Evolutionary conservation across 2,888 invertebrate genomes (phyloP).

Genomic region (Amblyjoppa fuscipennis): DNA sequence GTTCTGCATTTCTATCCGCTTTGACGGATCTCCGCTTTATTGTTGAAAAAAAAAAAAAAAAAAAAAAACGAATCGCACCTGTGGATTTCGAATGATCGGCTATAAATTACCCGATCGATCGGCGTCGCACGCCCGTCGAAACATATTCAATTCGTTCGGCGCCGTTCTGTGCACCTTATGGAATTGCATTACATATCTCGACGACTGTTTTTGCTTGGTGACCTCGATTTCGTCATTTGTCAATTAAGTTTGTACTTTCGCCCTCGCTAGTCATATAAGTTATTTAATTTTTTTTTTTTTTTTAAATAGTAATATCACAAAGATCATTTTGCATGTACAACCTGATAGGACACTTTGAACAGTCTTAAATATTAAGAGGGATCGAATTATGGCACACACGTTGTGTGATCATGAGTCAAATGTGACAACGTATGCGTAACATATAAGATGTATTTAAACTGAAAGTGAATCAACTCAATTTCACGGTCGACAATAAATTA

Average conservation of each 20-base stretch:
- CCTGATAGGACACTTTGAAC: too few species aligned
- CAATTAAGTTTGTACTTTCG: neutral
- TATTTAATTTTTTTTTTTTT: too few species aligned
- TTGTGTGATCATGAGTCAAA: too few species aligned
- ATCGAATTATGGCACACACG: too few species aligned
- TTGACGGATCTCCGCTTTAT: constrained; percentile 23
- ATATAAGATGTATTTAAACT: too few species aligned
- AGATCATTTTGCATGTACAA: too few species aligned
- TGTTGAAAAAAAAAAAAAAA: constrained; percentile 43
- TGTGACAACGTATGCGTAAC: too few species aligned
- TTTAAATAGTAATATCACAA: too few species aligned
- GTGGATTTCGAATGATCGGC: constrained; percentile 1
- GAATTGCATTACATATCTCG: constrained; percentile 18
- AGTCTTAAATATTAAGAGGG: too few species aligned
- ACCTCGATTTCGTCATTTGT: constrained; percentile 50
- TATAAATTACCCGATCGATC: constrained; percentile 24
- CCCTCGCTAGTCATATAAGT: too few species aligned
- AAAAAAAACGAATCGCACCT: constrained; percentile 32
- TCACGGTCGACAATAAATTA: too few species aligned
- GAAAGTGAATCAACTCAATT: too few species aligned
- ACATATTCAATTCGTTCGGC: neutral
- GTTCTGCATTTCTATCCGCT: constrained; percentile 14
- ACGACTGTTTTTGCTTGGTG: constrained; percentile 32
- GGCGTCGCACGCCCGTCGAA: constrained; percentile 4
- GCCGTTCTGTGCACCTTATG: neutral